Conservation (phyloP, 2,797 vertebrate species). For the Sciaenops ocellatus region DNA sequence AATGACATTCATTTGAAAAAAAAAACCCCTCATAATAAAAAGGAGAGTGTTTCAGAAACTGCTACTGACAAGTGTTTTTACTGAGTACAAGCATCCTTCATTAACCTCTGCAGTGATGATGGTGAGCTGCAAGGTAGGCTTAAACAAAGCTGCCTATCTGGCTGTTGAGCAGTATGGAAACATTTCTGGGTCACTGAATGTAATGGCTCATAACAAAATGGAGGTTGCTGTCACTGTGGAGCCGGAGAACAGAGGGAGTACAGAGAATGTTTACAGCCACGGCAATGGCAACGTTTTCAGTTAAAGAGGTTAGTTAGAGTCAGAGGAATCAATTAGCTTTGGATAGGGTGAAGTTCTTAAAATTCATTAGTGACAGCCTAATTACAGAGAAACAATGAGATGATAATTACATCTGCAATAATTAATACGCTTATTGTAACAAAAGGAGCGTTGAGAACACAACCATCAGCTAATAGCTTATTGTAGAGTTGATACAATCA, state of each 20-base stretch:
- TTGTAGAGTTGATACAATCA: constrained; percentile 80
- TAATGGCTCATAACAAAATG: constrained; percentile 48
- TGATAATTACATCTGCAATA: constrained; percentile 83
- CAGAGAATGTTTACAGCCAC: constrained; percentile 33
- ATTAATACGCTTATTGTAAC: constrained; percentile 81
- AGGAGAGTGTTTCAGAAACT: constrained; percentile 20
- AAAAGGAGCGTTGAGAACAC: constrained; percentile 72
- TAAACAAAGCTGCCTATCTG: constrained; percentile 65
- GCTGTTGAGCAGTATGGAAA: constrained; percentile 54
- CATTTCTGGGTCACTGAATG: constrained; percentile 73
- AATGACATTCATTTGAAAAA: constrained; percentile 41
- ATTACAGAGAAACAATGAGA: constrained; percentile 80
- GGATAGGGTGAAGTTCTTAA: constrained; percentile 68
- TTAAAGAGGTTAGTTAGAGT: constrained; percentile 76
- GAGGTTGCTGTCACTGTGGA: constrained; percentile 50
- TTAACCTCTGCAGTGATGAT: constrained; percentile 68
- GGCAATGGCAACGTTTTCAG: constrained; percentile 59
- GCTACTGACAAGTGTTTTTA: constrained; percentile 39
- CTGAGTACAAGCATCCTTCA: constrained; percentile 55
- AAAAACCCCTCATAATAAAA: constrained; percentile 36
- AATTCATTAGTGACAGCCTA: constrained; percentile 82
- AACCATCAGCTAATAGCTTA: constrained; percentile 77
- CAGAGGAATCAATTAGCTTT: constrained; percentile 80
- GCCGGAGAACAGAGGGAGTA: constrained; percentile 39
- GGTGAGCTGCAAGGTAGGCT: constrained; percentile 40